A percentile compares a stretch with the other conserved stretches of the same genome.
Conservation (phyloP, 1,140 invertebrate genomes). For the Gonioctena quinquepunctata region DNA sequence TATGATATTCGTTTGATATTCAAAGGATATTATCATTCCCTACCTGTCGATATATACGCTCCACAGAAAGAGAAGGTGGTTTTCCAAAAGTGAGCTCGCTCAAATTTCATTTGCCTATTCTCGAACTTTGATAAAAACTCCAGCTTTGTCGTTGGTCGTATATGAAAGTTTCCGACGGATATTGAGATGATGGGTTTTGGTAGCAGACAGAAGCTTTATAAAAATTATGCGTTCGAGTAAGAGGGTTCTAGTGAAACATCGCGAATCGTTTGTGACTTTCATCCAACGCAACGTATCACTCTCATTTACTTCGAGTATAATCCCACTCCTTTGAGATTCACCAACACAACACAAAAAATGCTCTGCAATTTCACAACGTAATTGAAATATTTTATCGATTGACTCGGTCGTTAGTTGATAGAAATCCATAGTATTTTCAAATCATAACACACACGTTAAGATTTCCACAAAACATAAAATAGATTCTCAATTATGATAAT, state of each 20-base stretch:
- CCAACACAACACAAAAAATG: too few species aligned
- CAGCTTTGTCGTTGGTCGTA: background rate
- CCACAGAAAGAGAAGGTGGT: background rate
- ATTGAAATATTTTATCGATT: too few species aligned
- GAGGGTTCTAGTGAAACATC: background rate
- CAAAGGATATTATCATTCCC: background rate
- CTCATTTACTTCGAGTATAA: too few species aligned
- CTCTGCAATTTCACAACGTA: too few species aligned
- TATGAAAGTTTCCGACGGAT: background rate
- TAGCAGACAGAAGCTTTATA: background rate
- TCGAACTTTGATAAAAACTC: background rate
- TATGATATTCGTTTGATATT: conserved; percentile 5
- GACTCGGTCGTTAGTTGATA: too few species aligned
- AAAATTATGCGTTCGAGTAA: background rate
- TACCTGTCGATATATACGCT: background rate
- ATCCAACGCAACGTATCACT: too few species aligned
- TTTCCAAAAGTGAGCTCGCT: background rate
- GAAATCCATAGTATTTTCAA: too few species aligned
- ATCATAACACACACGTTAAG: too few species aligned
- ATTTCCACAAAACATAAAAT: too few species aligned
- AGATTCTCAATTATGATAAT: too few species aligned
- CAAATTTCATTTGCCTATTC: background rate
- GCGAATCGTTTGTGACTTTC: background rate
- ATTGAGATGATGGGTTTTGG: background rate
- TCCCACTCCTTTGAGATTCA: too few species aligned